Base-by-base conservation (phyloP, 2,113 vertebrate species). In the Vicugna pacos region DNA sequence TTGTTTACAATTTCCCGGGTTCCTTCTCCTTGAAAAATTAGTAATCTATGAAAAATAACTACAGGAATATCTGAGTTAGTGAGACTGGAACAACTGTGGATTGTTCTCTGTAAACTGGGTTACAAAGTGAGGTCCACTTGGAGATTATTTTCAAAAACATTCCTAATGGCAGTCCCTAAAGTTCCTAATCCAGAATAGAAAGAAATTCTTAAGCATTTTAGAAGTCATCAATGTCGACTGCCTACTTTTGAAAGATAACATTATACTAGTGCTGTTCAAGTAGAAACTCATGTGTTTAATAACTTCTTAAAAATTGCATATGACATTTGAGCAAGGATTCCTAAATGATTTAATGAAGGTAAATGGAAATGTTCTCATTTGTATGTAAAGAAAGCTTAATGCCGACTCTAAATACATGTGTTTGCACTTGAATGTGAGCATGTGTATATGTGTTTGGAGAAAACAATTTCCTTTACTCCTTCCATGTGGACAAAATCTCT, bases 1-100 rank as follows among this genome's bases (percentile, higher is more conserved):
- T 13, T 94, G 64, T 12, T 87, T 83, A n/a, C 93, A 91, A 96
- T 75, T 84, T 83, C 93, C 6, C n/a, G 46, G 56, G 81, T 65
- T 84, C 50, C 48, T 38, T 67, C 52, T 72, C 72, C n/a, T 50
- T 52, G 81, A 80, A 81, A 90, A 91, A 84, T 12, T 28, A 32
- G 22, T 42, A 84, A 84, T 65, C 69, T 81, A 73, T 80, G 35
- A 42, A 85, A 48, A 88, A 35, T 70, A 88, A 91, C 79, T 75
- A 64, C 4, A 32, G 64, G 60, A 86, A 72, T 32, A 89, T 65
- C 38, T 54, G 58, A 24, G 10, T 85, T 54, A 81, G 65, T 54
- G 92, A 64, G 35, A 92, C 28, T 75, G 56, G 28, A 84, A 81
- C 19, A 65, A 65, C 58, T 76, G n/a, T 38, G 11, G 5, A 2